These are phyloP conservation scores for Lineus longissimus DNA, from an alignment of 1,140 invertebrate genomes.

Conservation along the genomic window DNA sequence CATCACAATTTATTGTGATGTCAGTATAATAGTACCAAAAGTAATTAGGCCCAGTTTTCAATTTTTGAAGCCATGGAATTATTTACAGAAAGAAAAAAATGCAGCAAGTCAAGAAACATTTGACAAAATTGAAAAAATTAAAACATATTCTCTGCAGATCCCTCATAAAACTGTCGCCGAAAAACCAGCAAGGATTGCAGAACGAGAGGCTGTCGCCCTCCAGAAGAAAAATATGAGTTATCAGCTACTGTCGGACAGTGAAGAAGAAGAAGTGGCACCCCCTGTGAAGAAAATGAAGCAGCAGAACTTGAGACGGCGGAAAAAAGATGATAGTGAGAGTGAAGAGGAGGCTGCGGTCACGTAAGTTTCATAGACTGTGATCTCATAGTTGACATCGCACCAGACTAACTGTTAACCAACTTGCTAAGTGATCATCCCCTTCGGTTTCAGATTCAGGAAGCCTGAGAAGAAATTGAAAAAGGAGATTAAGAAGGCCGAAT, in stretches of 20 bases:
- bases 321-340: not conserved
- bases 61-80: not conserved
- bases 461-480: slow-evolving; percentile 11
- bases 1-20: too few relatives aligned
- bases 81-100: too few relatives aligned
- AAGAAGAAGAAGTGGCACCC: slow-evolving; percentile 39
- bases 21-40: too few relatives aligned
- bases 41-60: not conserved
- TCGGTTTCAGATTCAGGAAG: too few relatives aligned
- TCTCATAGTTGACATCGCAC: too few relatives aligned
- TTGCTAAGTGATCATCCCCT: too few relatives aligned
- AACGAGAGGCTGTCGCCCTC: slow-evolving; percentile 44
- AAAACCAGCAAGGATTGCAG: slow-evolving; percentile 35
- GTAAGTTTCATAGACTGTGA: not conserved
- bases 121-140: too few relatives aligned
- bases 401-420: too few relatives aligned
- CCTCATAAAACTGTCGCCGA: slow-evolving; percentile 40
- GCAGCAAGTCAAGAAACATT: too few relatives aligned
- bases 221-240: slow-evolving; percentile 53
- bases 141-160: slow-evolving; percentile 32
- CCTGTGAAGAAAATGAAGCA: slow-evolving; percentile 11
- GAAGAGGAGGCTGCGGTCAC: not conserved
- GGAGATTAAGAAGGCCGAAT: slow-evolving; percentile 23
- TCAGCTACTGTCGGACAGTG: slow-evolving; percentile 49
- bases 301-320: slow-evolving; percentile 22